Percentiles rank a stretch among this genome's conserved stretches.
Evolutionary conservation across 2,797 vertebrate species (phyloP).

Genomic region (Babyrousa celebensis): DNA sequence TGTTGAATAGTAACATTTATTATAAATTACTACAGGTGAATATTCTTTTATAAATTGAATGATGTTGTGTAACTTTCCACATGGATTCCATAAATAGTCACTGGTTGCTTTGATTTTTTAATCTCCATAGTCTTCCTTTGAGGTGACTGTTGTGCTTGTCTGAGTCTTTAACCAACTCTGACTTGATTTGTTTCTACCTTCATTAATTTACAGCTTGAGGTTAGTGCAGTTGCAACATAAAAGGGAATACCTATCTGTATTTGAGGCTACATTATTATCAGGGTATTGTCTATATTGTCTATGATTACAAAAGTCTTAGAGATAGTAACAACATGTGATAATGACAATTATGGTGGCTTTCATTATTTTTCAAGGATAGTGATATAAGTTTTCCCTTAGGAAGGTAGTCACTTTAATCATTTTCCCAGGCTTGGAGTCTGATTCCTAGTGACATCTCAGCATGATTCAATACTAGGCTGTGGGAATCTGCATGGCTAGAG

Average conservation of each 20-base stretch:
- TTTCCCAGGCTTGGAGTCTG: conserved; percentile 47
- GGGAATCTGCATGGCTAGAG: not conserved
- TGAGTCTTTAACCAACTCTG: conserved; percentile 38
- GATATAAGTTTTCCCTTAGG: conserved; percentile 37
- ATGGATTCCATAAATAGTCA: conserved; percentile 47
- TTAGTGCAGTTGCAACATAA: conserved; percentile 50
- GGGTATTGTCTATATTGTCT: not conserved
- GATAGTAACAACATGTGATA: conserved; percentile 42
- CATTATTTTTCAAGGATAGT: conserved; percentile 68
- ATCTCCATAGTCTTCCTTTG: conserved; percentile 38
- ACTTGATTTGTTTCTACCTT: conserved; percentile 56
- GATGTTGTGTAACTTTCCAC: not conserved
- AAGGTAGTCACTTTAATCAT: conserved; percentile 50
- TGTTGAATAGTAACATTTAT: not conserved
- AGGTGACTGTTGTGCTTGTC: conserved; percentile 44
- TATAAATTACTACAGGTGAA: not conserved
- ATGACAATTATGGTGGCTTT: conserved; percentile 23
- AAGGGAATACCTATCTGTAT: conserved; percentile 65
- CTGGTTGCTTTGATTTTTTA: not conserved
- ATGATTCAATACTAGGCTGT: not conserved
- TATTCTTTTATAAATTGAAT: conserved; percentile 38
- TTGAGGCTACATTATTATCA: conserved; percentile 24
- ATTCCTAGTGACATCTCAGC: conserved; percentile 32
- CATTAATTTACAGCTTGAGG: conserved; percentile 71
- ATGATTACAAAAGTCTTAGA: conserved; percentile 40